Base-by-base conservation (phyloP, 2,113 vertebrate species). In the Silurus asotus region DNA sequence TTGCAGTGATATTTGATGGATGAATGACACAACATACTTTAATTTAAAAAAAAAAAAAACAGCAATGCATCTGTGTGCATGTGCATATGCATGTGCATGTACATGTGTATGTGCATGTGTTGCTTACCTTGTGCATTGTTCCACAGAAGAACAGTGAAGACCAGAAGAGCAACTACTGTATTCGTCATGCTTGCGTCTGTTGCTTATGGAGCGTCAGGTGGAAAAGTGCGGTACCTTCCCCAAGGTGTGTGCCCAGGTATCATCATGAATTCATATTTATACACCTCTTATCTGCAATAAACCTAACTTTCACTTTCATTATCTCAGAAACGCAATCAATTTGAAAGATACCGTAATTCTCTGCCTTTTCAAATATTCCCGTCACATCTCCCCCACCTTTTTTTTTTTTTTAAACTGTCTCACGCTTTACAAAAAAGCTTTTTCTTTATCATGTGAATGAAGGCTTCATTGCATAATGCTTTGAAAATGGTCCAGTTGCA, bases 81-180 rank as follows among this genome's bases (percentile, higher is more conserved):
- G 25, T 58, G 25, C 8, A 55, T 17, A 20, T 9, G 76, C 25
- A 80, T 61, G 25, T 58, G 25, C 8, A 55, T 25, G 28, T 70
- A 20, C 77, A 65, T 14, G 55, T 72, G 78, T 6, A 55, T 37
- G 48, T 65, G 28, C 53, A 7, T 55, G 28, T 61, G 55, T 0
- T 0, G 70, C 87, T 86, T 86, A 89, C 89, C 89, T 48, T 88
- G 76, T 15, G 61, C 83, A 55, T 49, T 84, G 61, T 61, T 11
- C 65, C 81, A 86, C 67, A 89, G 10, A 25, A 84, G 61, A 55
- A 81, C 76, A 13, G 76, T 17, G 3, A 86, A 56, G 84, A 88
- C 49, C 59, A 88, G 19, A 19, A 89, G 53, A 69, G 62, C 65
- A 49, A 55, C 6, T 19, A 80, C 20, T 75, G 88, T 5, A 48